phyloP scores from a whole-genome alignment of 2,888 invertebrate genomes.

The Lasioglossum villosulum region DNA sequence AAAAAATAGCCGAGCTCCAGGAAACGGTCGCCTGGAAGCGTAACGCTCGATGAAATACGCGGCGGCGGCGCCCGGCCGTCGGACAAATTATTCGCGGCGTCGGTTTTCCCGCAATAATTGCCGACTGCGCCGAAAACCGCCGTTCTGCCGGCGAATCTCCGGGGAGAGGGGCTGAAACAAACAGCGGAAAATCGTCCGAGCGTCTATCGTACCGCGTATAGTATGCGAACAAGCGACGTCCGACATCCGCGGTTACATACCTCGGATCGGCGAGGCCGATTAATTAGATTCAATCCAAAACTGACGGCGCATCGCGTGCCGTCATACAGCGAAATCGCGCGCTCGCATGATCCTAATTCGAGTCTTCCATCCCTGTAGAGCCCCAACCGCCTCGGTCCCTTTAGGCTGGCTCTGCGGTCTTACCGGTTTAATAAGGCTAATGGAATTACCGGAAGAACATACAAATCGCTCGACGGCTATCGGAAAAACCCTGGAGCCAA shows the following conservation, averaged over 20 bases:
- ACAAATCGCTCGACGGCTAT: conserved; percentile 41
- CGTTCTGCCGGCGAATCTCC: neutral
- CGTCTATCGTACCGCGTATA: neutral
- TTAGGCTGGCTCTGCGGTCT: neutral
- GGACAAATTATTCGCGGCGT: conserved; percentile 36
- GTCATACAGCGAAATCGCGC: conserved; percentile 47
- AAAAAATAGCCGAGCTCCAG: conserved; percentile 8
- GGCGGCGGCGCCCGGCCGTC: conserved; percentile 14
- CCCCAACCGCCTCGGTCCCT: conserved; percentile 1
- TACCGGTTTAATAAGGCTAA: conserved; percentile 62
- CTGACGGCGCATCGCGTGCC: conserved; percentile 64
- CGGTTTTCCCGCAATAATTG: conserved; percentile 36
- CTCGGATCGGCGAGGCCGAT: conserved; percentile 42
- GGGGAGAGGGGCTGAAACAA: neutral
- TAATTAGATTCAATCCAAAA: conserved; percentile 64
- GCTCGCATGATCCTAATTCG: conserved; percentile 63
- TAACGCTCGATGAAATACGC: conserved; percentile 1
- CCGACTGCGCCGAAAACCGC: conserved; percentile 14
- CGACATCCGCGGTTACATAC: neutral
- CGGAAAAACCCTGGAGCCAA: conserved; percentile 36
- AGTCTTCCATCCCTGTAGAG: conserved; percentile 41
- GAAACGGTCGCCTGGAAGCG: conserved; percentile 15
- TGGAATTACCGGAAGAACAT: conserved; percentile 60
- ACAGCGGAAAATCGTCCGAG: conserved; percentile 1
- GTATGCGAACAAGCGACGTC: neutral